These are phyloP conservation scores for Loris lydekkerianus DNA, from an alignment of 2,797 vertebrate species.

Conservation along the genomic window DNA sequence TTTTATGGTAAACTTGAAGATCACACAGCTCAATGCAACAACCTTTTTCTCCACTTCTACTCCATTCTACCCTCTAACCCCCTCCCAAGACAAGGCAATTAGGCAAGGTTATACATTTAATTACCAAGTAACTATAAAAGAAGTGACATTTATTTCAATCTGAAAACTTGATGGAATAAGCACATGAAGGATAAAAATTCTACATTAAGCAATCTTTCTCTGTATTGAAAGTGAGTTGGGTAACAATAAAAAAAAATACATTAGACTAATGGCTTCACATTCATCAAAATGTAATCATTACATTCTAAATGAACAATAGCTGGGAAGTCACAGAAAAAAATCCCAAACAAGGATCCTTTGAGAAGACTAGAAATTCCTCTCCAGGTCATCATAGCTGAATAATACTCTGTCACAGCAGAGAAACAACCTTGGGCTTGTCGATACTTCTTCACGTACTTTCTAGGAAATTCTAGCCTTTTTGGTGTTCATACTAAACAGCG, in stretches of 20 bases:
- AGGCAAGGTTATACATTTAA: constrained; percentile 58
- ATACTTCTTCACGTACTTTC: not conserved
- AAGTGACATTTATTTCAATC: constrained; percentile 26
- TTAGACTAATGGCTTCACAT: constrained; percentile 17
- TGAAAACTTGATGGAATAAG: constrained; percentile 4
- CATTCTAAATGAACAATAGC: not conserved
- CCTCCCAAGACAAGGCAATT: not conserved
- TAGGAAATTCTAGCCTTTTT: not conserved
- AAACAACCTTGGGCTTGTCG: not conserved
- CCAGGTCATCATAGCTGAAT: not conserved
- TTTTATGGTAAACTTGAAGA: not conserved
- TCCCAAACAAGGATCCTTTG: not conserved
- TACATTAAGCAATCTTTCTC: not conserved
- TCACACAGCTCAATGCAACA: not conserved
- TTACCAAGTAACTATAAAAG: constrained; percentile 2
- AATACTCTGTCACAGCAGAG: not conserved
- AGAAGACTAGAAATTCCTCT: not conserved
- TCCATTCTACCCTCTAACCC: not conserved
- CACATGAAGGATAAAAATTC: not conserved
- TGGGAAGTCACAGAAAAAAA: not conserved
- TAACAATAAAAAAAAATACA: not conserved
- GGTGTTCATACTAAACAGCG: not conserved
- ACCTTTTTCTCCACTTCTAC: not conserved
- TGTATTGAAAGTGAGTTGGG: not conserved
- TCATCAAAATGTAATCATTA: not conserved